Evolutionary conservation across 2,797 vertebrate species (phyloP).

Genomic region (Apogon hyalosoma): DNA sequence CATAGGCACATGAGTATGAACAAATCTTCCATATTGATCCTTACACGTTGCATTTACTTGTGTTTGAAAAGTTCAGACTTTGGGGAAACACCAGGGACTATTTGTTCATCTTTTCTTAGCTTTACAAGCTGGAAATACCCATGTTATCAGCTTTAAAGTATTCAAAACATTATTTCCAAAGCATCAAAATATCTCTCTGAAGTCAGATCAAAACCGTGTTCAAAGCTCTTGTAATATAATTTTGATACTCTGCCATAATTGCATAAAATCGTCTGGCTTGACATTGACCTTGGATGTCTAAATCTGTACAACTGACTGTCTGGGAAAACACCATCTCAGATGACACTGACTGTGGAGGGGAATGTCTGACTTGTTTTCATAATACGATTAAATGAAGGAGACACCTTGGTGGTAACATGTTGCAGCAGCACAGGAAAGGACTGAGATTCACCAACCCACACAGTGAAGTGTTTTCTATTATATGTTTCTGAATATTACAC

Average conservation of each 20-base stretch:
- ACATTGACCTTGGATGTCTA: conserved; percentile 7
- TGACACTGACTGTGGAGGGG: neutral
- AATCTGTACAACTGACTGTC: conserved; percentile 11
- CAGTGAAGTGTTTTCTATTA: too few relatives aligned
- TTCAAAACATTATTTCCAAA: neutral
- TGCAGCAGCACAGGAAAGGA: too few relatives aligned
- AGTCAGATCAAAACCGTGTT: conserved; percentile 6
- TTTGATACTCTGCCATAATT: conserved; percentile 9
- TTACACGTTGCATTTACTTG: too few relatives aligned
- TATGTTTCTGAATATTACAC: too few relatives aligned
- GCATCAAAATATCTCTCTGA: neutral
- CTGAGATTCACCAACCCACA: too few relatives aligned
- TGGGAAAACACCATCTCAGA: conserved; percentile 3
- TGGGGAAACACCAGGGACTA: neutral
- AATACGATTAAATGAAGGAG: too few relatives aligned
- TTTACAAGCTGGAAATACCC: conserved; percentile 9
- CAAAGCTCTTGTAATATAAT: conserved; percentile 7
- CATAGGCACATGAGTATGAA: too few relatives aligned
- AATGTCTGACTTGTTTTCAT: too few relatives aligned
- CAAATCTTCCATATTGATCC: too few relatives aligned
- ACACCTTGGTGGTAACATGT: too few relatives aligned
- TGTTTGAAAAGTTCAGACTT: neutral
- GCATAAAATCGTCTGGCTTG: conserved; percentile 2
- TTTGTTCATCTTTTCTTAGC: conserved; percentile 2
- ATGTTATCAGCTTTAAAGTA: neutral